These are phyloP conservation scores for Mormyrops boulengeri DNA, from an alignment of 2,797 vertebrate genomes.

Conservation along the genomic window DNA sequence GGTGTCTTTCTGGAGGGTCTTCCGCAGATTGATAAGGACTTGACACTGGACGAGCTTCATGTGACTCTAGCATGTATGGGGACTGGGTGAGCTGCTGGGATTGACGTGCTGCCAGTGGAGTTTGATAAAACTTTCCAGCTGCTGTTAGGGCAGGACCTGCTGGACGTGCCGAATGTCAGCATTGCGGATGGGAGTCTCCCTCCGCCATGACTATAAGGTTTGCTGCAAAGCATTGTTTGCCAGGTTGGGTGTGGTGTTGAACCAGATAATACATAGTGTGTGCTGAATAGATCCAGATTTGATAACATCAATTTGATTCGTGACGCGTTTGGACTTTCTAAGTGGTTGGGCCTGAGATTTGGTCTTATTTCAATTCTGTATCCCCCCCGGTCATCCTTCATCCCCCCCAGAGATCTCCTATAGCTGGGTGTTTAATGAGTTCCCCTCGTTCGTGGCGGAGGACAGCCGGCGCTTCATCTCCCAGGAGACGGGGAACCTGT, in stretches of 20 bases:
- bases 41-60: not conserved
- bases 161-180: not conserved
- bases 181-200: not conserved
- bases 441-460: constrained; percentile 90
- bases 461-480: constrained; percentile 97
- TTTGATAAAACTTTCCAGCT: not conserved
- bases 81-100: not conserved
- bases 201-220: not conserved
- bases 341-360: not conserved
- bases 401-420: constrained; percentile 81
- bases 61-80: not conserved
- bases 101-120: not conserved
- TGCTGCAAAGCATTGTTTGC: not conserved
- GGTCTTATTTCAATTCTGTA: not conserved
- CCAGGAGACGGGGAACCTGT: constrained; percentile 92
- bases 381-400: not conserved
- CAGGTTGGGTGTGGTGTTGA: not conserved
- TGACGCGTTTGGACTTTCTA: not conserved
- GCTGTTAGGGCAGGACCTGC: not conserved
- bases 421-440: constrained; percentile 96
- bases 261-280: not conserved
- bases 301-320: not conserved
- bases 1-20: not conserved
- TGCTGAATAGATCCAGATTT: not conserved
- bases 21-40: not conserved